These are phyloP conservation scores for Leucophenga montana DNA, from an alignment of 2,888 invertebrate species.

Conservation along the genomic window DNA sequence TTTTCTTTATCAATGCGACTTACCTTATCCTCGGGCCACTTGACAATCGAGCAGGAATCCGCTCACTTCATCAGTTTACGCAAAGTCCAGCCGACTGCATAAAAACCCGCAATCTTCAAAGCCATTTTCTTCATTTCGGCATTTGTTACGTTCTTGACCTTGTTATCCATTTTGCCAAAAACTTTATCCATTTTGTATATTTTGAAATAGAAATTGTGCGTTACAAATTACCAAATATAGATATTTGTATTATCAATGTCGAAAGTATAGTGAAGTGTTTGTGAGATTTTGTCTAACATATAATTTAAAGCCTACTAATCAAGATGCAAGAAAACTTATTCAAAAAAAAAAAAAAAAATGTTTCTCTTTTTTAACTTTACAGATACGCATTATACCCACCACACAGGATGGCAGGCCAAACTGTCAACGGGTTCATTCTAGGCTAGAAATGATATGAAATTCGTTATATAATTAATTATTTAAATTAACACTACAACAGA, in stretches of 20 bases:
- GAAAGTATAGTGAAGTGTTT: too few relatives aligned
- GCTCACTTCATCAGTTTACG: slow-evolving; percentile 52
- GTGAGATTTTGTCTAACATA: too few relatives aligned
- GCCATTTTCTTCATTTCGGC: slow-evolving; percentile 53
- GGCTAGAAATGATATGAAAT: neutral
- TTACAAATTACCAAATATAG: too few relatives aligned
- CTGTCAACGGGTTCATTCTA: slow-evolving; percentile 52
- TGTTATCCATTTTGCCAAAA: slow-evolving; percentile 45
- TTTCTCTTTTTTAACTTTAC: slow-evolving; percentile 32
- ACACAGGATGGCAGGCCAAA: slow-evolving; percentile 67
- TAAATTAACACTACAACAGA: slow-evolving; percentile 13
- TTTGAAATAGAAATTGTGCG: neutral
- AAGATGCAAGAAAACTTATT: neutral
- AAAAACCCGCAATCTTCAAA: slow-evolving; percentile 55
- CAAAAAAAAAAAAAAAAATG: slow-evolving; percentile 8
- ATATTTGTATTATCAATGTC: too few relatives aligned
- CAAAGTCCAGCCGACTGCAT: slow-evolving; percentile 55
- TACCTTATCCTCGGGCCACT: too few relatives aligned
- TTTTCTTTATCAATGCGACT: neutral
- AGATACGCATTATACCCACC: slow-evolving; percentile 59
- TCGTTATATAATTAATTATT: slow-evolving; percentile 6
- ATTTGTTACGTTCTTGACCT: slow-evolving; percentile 34
- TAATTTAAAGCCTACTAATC: too few relatives aligned
- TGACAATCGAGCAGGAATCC: neutral
- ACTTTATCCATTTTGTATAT: slow-evolving; percentile 45